A percentile compares a stretch with the other conserved stretches of the same genome.
These are phyloP conservation scores for Coelopa pilipes DNA, from an alignment of 2,888 invertebrate genomes.

Conservation along the genomic window DNA sequence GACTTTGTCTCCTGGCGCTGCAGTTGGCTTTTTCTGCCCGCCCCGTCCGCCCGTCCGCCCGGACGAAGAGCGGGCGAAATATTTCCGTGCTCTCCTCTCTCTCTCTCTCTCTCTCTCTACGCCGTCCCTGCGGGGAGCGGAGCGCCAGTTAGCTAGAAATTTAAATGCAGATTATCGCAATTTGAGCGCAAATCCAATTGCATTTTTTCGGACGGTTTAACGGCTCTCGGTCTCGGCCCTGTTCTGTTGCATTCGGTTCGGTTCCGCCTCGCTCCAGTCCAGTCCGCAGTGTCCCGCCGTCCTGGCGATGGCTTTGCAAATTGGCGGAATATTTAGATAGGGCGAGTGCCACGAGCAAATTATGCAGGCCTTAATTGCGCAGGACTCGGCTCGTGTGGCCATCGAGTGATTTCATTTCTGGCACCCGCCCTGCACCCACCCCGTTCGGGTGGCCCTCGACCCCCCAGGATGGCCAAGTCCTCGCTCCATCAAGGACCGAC, in stretches of 20 bases:
- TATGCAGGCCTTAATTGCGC: slow-evolving; percentile 6
- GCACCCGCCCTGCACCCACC: too few species aligned
- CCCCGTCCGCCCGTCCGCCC: neutral
- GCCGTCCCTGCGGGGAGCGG: neutral
- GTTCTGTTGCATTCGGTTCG: neutral
- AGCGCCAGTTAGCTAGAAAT: slow-evolving; percentile 13
- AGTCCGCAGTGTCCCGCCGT: too few species aligned
- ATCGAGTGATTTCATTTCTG: too few species aligned
- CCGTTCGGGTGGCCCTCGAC: too few species aligned
- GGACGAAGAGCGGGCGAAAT: slow-evolving; percentile 19
- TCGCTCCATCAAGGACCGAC: too few species aligned
- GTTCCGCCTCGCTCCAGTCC: too few species aligned
- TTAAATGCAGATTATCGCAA: slow-evolving; percentile 27
- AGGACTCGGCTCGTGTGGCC: too few species aligned
- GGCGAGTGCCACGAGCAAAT: slow-evolving; percentile 43
- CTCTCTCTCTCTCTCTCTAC: too few species aligned
- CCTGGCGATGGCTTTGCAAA: slow-evolving; percentile 1
- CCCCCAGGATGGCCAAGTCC: too few species aligned
- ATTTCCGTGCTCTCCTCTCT: too few species aligned
- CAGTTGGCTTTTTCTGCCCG: slow-evolving; percentile 25
- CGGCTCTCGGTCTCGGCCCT: neutral
- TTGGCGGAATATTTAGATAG: slow-evolving; percentile 20
- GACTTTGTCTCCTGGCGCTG: slow-evolving; percentile 25
- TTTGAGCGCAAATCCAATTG: slow-evolving; percentile 17
- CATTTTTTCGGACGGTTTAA: slow-evolving; percentile 3